Conservation (phyloP, 2,797 vertebrate species). For the Neoniphon sammara region DNA sequence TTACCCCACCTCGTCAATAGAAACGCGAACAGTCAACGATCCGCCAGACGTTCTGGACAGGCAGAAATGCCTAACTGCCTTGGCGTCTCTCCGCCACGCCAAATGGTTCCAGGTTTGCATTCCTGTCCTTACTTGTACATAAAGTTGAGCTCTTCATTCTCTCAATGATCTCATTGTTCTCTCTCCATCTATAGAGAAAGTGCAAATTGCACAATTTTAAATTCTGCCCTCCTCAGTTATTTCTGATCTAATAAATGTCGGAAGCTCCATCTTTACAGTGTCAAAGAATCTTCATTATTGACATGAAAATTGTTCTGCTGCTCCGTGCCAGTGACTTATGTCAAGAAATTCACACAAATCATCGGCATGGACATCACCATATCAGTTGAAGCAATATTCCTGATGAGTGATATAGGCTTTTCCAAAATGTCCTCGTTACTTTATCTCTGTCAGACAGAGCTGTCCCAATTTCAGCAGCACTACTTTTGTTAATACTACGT, state of each 20-base stretch:
- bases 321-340: constrained; percentile 47
- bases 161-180: constrained; percentile 49
- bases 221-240: constrained; percentile 25
- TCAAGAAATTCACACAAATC: constrained; percentile 24
- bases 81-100: constrained; percentile 99
- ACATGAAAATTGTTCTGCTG: constrained; percentile 35
- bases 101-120: constrained; percentile 99
- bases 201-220: constrained; percentile 23
- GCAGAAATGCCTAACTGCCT: constrained; percentile 99
- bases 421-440: constrained; percentile 12
- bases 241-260: constrained; percentile 33
- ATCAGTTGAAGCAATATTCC: constrained; percentile 20
- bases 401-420: constrained; percentile 8
- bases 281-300: constrained; percentile 15
- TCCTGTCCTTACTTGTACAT: constrained; percentile 93
- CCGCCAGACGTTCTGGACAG: constrained; percentile 99
- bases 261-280: not conserved
- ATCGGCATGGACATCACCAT: constrained; percentile 60
- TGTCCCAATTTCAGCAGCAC: constrained; percentile 36
- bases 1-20: constrained; percentile 98
- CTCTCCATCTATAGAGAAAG: constrained; percentile 41
- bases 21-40: constrained; percentile 95
- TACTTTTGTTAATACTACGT: not conserved
- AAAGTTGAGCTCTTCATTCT: constrained; percentile 71
- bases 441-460: constrained; percentile 34